phyloP scores from a whole-genome alignment of 2,797 vertebrate genomes.

The Glyptemys insculpta region DNA sequence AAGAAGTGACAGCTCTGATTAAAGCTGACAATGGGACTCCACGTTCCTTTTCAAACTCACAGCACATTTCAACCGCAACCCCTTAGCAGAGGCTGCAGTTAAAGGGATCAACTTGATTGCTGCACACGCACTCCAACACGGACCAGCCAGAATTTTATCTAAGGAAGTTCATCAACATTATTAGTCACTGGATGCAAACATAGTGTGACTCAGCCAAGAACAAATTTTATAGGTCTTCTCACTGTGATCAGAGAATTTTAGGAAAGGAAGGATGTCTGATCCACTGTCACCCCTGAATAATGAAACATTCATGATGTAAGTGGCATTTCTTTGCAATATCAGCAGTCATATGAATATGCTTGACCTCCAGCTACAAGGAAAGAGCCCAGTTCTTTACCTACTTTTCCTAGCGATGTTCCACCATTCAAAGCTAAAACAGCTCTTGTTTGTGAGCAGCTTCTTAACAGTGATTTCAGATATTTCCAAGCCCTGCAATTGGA shows the following conservation, averaged over 20 bases:
- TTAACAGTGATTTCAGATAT: not conserved
- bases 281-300: not conserved
- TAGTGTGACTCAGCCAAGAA: not conserved
- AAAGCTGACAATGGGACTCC: not conserved
- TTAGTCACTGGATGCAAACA: not conserved
- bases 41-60: not conserved
- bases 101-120: not conserved
- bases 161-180: not conserved
- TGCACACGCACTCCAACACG: not conserved
- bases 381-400: not conserved
- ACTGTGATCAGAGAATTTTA: accelerated
- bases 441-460: not conserved
- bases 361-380: not conserved
- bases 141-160: not conserved
- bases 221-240: not conserved
- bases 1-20: not conserved
- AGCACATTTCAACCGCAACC: not conserved
- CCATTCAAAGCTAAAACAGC: not conserved
- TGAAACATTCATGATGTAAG: not conserved
- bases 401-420: not conserved
- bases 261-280: not conserved
- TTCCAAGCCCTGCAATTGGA: not conserved
- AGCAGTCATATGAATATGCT: accelerated
- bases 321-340: not conserved
- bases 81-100: not conserved